phyloP scores from a whole-genome alignment of 1,140 invertebrate species.

The Aphelenchoides avenae region DNA sequence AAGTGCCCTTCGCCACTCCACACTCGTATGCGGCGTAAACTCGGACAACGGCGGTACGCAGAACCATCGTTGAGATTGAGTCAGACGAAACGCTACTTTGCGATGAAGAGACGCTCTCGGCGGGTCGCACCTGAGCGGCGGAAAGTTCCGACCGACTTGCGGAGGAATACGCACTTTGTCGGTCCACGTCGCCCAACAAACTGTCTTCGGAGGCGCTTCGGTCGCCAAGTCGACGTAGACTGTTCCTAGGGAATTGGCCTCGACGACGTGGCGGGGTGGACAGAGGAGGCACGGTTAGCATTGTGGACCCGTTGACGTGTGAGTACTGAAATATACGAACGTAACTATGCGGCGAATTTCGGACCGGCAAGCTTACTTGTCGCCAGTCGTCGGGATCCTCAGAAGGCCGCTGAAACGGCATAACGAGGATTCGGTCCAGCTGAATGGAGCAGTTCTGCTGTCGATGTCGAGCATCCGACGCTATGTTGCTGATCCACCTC shows the following conservation, averaged over 20 bases:
- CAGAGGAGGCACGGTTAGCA: neutral
- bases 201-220: too few species aligned
- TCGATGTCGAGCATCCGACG: constrained; percentile 30
- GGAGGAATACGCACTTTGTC: neutral
- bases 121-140: neutral
- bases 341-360: neutral
- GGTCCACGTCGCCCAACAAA: neutral
- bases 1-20: constrained; percentile 81
- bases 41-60: constrained; percentile 60
- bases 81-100: neutral
- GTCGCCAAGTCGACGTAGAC: too few species aligned
- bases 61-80: neutral
- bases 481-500: constrained; percentile 41
- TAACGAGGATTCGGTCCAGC: constrained; percentile 4
- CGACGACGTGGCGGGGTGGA: neutral
- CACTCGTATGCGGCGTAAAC: constrained; percentile 92
- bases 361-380: neutral
- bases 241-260: too few species aligned
- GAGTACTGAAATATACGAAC: constrained; percentile 8
- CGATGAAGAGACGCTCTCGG: neutral
- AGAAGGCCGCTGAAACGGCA: neutral
- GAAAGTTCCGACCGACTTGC: neutral
- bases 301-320: neutral
- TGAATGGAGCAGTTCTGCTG: constrained; percentile 12
- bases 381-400: neutral